Conservation (phyloP, 35 echinoderm and acorn worm genomes). For the Chiridota heheva region DNA sequence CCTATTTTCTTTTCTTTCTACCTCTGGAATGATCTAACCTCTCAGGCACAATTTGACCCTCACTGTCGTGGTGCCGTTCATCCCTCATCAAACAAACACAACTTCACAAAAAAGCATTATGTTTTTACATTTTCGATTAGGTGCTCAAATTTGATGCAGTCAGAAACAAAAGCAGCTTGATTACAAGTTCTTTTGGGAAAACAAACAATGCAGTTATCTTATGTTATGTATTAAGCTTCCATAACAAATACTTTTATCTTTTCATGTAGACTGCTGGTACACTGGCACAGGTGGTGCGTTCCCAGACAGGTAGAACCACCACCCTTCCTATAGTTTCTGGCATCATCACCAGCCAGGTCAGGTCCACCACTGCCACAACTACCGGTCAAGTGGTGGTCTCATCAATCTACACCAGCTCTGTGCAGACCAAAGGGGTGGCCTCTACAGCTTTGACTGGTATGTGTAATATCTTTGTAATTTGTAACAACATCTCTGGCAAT, state of each 20-base stretch:
- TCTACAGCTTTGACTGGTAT: constrained; percentile 56
- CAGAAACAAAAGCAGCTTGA: neutral
- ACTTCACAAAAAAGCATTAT: no score
- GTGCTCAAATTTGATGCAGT: no score
- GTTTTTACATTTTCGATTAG: no score
- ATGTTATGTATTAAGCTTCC: neutral
- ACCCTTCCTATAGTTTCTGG: constrained; percentile 56
- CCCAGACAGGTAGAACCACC: constrained; percentile 60
- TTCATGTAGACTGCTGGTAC: constrained; percentile 45
- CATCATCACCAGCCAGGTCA: constrained; percentile 71
- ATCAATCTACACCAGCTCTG: constrained; percentile 45
- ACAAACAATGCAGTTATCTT: neutral
- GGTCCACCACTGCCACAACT: constrained; percentile 30
- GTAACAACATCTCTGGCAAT: neutral
- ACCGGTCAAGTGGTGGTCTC: constrained; percentile 63
- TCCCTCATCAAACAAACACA: no score
- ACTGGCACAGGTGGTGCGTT: constrained; percentile 78
- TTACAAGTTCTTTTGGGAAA: neutral
- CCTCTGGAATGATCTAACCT: no score
- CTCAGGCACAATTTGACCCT: no score
- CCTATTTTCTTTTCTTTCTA: no score
- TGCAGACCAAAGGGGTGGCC: constrained; percentile 66
- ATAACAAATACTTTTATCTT: neutral
- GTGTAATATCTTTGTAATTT: neutral
- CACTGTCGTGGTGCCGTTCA: no score